Evolutionary conservation across 23 tunicate genomes (phyloP).

Genomic region (Phallusia fumigata): DNA sequence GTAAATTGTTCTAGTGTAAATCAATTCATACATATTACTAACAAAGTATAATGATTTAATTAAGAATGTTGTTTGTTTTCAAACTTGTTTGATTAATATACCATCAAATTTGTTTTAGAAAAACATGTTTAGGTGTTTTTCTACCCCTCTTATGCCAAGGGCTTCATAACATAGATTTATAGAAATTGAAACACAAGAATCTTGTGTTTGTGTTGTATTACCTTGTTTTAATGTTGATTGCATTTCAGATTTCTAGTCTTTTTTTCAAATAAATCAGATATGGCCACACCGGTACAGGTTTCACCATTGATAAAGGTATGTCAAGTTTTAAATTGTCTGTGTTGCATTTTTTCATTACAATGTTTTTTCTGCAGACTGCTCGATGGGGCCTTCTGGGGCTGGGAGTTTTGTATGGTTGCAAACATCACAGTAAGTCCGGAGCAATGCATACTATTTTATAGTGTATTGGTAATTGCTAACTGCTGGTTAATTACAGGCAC

Average conservation of each 20-base stretch:
- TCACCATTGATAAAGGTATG: neutral
- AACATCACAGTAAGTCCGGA: constrained; percentile 30
- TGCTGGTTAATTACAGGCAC: constrained; percentile 30
- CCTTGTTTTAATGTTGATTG: too few species aligned
- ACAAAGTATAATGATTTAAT: too few species aligned
- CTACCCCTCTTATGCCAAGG: too few species aligned
- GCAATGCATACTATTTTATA: neutral
- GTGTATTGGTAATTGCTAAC: neutral
- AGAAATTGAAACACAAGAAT: too few species aligned
- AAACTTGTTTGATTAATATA: too few species aligned
- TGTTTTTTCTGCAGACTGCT: constrained; percentile 43
- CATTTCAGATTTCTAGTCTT: neutral
- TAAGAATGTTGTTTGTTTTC: too few species aligned
- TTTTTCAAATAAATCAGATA: neutral
- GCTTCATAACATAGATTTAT: too few species aligned
- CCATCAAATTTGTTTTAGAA: too few species aligned
- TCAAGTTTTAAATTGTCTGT: neutral
- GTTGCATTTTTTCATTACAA: neutral
- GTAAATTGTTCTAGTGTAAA: too few species aligned
- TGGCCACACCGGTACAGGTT: neutral
- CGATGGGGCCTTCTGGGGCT: constrained; percentile 54
- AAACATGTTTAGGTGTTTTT: too few species aligned
- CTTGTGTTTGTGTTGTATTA: too few species aligned
- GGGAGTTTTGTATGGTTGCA: constrained; percentile 52
- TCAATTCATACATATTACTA: too few species aligned